Evolutionary conservation across 2,113 vertebrate genomes (phyloP).

Genomic region (Trematocara unimaculatum): DNA sequence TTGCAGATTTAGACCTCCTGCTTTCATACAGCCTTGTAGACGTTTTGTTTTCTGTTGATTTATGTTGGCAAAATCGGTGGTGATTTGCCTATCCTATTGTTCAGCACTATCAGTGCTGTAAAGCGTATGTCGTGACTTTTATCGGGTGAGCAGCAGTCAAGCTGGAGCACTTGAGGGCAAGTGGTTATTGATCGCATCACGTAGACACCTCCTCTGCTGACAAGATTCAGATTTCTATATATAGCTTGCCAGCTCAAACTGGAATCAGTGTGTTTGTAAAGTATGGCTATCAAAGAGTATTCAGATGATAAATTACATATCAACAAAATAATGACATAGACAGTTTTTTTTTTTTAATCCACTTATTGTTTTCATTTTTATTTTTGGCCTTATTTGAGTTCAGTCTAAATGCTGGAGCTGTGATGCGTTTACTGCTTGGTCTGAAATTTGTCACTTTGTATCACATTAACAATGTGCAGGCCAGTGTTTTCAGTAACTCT

Average conservation of each 20-base stretch:
- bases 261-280: background rate
- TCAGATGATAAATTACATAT: constrained; percentile 7
- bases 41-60: constrained; percentile 8
- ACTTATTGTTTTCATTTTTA: background rate
- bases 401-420: background rate
- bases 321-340: background rate
- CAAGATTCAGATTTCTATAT: background rate
- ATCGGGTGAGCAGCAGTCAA: background rate
- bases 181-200: constrained; percentile 13
- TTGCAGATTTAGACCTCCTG: background rate
- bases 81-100: background rate
- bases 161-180: background rate
- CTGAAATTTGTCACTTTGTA: constrained; percentile 41
- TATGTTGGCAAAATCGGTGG: background rate
- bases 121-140: background rate
- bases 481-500: constrained; percentile 25
- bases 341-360: background rate
- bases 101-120: background rate
- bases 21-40: background rate
- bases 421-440: background rate
- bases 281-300: constrained; percentile 5
- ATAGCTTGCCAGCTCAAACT: background rate
- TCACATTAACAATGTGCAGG: constrained; percentile 37
- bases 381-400: background rate
- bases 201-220: background rate